Evolutionary conservation across 2,888 invertebrate genomes (phyloP), one percentile per base, ranked within the genome.

Genomic region (Archips xylosteana): DNA sequence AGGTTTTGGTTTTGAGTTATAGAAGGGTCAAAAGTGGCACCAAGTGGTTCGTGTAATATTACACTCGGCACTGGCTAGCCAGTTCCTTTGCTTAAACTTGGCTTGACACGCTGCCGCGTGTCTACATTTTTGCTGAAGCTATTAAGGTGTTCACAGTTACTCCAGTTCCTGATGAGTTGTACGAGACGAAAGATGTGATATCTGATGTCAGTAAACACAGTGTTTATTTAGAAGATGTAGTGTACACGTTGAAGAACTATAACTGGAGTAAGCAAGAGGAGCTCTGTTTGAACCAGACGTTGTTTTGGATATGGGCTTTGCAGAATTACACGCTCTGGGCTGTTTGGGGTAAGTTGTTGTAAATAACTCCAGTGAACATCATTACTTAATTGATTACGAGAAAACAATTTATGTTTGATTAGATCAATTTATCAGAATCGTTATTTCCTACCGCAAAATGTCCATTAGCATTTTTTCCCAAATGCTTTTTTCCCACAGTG

Each of bases 271-370:
- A 72, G 0, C 87, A 87, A 2, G 92, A 94, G 66, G 77, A 85
- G 13, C 86, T 87, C 0, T 94, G 94, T 71, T 77, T 92, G 75
- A 82, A 89, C 45, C 85, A 89, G 47, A 92, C 92, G 1, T 77
- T 90, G 42, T 76, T 78, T n/a, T 76, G 93, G 81, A 81, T 94
- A 12, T 80, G 83, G 5, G 85, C 85, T 63, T 82, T 95, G 77
- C 91, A 93, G 78, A 95, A 95, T 79, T 93, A 95, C 74, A 95
- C 95, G 0, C 78, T 95, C 23, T 95, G 95, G 95, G 95, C 95
- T 0, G 94, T 95, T 76, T 95, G 95, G 94, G 92, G 95, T 95
- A 83, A 91, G 95, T 12, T 32, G 15, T 15, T n/a, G n/a, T n/a
- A 15, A 51, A 15, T 15, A n/a, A n/a, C 4, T n/a, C n/a, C 23